Evolutionary conservation across 2,797 vertebrate species (phyloP), one percentile per base, ranked within the genome.

Genomic region (Myotis pilosus): DNA sequence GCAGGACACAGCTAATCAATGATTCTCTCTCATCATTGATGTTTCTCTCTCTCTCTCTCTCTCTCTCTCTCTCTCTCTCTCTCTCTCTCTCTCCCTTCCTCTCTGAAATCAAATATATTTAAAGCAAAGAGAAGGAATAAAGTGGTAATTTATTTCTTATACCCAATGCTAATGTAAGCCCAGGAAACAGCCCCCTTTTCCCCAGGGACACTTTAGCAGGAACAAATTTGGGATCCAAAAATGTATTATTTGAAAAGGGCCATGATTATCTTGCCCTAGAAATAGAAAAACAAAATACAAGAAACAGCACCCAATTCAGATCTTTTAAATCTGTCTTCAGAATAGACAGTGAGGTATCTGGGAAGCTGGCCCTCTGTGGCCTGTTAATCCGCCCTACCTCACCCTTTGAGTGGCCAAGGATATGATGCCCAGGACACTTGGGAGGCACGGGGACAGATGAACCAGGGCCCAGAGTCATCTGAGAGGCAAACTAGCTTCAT

Each of bases 101-200:
- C 60, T 62, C 28, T 62, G 25, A 62, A 62, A 30, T 62, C 12
- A 62, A 62, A 62, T 62, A 62, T 62, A 62, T 62, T 30, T 38
- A 38, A 74, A 68, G n/a, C 19, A 71, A 84, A 49, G 13, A 36
- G 75, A 84, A 72, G 13, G 89, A 78, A 60, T 38, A 71, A 91
- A 92, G 36, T 7, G 3, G 13, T 36, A 49, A 82, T 86, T 92
- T 49, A 66, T 92, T 94, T 78, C 85, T 75, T 44, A 92, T n/a
- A 36, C 22, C 12, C 22, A 87, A 16, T 72, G 55, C 51, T 69
- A 81, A 57, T 28, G 12, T 57, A 71, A 94, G 51, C 36, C 80
- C 55, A 53, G 47, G n/a, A 87, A 88, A 75, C 1, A 78, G 15
- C 13, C 15, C 30, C 3, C 5, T 41, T 25, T 41, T 4, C 19